A percentile compares a stretch with the other conserved stretches of the same genome.
phyloP scores from a whole-genome alignment of 2,888 invertebrate genomes.

The Cataglyphis rosenhaueri region DNA sequence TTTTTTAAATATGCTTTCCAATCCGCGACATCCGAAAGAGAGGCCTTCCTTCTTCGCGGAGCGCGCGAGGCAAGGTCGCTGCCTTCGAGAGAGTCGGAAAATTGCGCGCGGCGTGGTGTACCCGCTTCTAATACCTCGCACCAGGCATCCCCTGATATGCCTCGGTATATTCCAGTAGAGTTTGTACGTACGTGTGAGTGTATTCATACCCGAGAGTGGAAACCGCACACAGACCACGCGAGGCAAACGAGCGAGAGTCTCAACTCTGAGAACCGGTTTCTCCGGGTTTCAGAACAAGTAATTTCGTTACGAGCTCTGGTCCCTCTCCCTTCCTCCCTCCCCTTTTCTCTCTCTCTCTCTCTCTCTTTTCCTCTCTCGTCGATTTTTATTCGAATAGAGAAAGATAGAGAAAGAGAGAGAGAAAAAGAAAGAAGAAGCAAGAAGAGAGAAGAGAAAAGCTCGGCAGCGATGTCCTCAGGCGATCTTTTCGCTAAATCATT shows the following conservation, averaged over 20 bases:
- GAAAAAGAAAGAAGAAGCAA: neutral
- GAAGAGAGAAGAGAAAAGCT: slow-evolving; percentile 40
- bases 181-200: slow-evolving; percentile 1
- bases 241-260: slow-evolving; percentile 41
- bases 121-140: slow-evolving; percentile 25
- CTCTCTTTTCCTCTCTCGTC: slow-evolving; percentile 43
- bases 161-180: neutral
- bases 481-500: slow-evolving; percentile 34
- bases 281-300: slow-evolving; percentile 64
- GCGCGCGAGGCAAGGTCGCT: slow-evolving; percentile 39
- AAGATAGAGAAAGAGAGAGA: slow-evolving; percentile 27
- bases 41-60: slow-evolving; percentile 3
- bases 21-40: neutral
- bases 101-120: neutral
- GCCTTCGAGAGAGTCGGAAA: slow-evolving; percentile 26
- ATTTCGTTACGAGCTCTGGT: slow-evolving; percentile 66
- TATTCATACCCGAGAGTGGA: slow-evolving; percentile 20
- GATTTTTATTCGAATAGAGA: slow-evolving; percentile 19
- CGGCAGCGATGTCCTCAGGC: slow-evolving; percentile 8
- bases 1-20: neutral
- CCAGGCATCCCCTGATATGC: slow-evolving; percentile 9
- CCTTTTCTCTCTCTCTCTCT: slow-evolving; percentile 41
- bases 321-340: slow-evolving; percentile 19
- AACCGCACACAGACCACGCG: slow-evolving; percentile 16
- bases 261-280: slow-evolving; percentile 68